Base-by-base conservation (phyloP, 92 coral and sea anemone genomes). In the Phenganax subtilis region DNA sequence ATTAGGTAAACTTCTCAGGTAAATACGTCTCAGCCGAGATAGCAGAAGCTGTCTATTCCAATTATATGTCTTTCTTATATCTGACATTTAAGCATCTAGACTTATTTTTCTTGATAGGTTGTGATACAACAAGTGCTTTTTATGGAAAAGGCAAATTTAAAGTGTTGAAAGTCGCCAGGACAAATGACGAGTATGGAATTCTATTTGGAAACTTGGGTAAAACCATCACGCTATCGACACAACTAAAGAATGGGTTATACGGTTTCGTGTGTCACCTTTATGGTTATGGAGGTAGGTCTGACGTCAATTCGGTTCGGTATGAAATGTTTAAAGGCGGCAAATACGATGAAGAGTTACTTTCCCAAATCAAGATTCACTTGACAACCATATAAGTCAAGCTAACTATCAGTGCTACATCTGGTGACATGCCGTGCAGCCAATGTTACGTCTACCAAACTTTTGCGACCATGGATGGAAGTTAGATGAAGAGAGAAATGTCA, bases 101-200 rank as follows among this genome's bases (percentile, higher is more conserved):
- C 7, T 1, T 20, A 20, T 2, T 59, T 59, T 20, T 20, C 7
- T 59, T 7, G 2, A 2, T 6, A 1, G 65, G 65, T 1, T 59
- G n/a, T 59, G 65, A 59, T 59, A 59, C 65, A 1, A 59, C 65
- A 20, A 59, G 65, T 59, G 65, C 65, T 59, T 59, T 59, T 59
- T 59, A 59, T 59, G 65, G 65, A 2, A 59, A 59, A 59, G 65
- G 65, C 2, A 59, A 59, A 7, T 1, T 59, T 2, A 59, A 2
- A 1, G 65, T 7, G 4, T 59, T 59, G 3, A 59, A 7, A 20
- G 65, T 59, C 25, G 65, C 65, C 7, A 1, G 7, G 7, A 59
- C 3, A 7, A 59, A 14, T 20, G 25, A 20, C 25, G 3, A 59
- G 7, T 59, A 59, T 25, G 27, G 3, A 20, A 20, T 1, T 6